These are phyloP conservation scores for Drosophila falleni DNA, from an alignment of 2,888 invertebrate species.

Conservation along the genomic window DNA sequence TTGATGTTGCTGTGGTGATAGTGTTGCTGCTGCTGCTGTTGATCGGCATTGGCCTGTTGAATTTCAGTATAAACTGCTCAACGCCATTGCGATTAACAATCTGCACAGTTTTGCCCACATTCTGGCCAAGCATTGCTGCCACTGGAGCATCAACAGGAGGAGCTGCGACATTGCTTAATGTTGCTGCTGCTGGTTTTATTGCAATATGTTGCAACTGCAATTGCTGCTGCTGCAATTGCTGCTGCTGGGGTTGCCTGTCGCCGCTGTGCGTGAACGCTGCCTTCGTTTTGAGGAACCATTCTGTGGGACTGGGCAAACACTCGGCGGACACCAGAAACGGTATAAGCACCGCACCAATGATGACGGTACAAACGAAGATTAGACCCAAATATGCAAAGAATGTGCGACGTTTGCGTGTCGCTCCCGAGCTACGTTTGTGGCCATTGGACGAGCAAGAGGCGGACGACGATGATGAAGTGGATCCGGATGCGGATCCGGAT, in stretches of 20 bases:
- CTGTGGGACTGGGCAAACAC: conserved; percentile 83
- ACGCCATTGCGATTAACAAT: conserved; percentile 78
- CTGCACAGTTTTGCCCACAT: conserved; percentile 77
- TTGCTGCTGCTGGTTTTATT: conserved; percentile 1
- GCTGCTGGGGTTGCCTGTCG: conserved; percentile 15
- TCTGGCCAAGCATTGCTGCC: conserved; percentile 57
- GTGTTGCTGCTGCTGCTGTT: conserved; percentile 24
- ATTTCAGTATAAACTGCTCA: conserved; percentile 74
- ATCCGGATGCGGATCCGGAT: conserved; percentile 50
- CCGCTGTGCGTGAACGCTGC: conserved; percentile 74
- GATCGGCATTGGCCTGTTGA: conserved; percentile 66
- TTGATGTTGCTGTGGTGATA: conserved; percentile 12
- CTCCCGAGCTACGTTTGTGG: conserved; percentile 36
- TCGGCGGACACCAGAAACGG: conserved; percentile 85
- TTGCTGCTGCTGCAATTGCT: conserved; percentile 3
- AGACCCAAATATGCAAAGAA: conserved; percentile 85
- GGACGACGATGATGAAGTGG: conserved; percentile 1
- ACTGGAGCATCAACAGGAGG: neutral
- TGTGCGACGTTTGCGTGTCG: conserved; percentile 77
- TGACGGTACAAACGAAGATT: conserved; percentile 85
- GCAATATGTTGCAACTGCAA: conserved; percentile 10
- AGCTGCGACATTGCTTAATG: neutral
- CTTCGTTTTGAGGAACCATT: conserved; percentile 84
- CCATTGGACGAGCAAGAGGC: conserved; percentile 11
- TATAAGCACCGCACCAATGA: conserved; percentile 84